Conservation (phyloP, 2,113 vertebrate genomes). For the Quiscalus mexicanus region DNA sequence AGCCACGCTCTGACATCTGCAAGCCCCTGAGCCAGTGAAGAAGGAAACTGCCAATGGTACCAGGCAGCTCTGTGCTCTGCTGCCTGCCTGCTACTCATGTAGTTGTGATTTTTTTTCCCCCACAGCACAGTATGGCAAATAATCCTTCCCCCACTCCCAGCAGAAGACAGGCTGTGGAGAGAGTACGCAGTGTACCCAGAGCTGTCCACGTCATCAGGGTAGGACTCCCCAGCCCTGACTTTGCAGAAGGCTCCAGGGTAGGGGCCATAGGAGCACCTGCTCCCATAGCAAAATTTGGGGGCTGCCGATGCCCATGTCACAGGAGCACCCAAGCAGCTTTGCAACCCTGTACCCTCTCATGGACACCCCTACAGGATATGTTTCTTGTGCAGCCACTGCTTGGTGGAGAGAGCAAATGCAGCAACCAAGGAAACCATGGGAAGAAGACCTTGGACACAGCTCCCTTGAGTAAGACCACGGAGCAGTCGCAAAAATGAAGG, state of each 20-base stretch:
- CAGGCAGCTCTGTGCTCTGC: background rate
- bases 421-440: background rate
- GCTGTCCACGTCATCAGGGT: accelerated
- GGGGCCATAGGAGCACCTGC: accelerated
- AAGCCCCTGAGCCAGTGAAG: background rate
- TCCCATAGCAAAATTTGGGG: background rate
- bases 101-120: background rate
- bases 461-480: background rate
- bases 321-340: background rate
- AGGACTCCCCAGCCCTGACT: background rate
- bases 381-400: background rate
- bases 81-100: accelerated
- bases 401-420: background rate
- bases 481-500: background rate
- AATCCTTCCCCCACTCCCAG: background rate
- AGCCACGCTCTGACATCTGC: accelerated
- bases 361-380: background rate
- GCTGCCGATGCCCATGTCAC: background rate
- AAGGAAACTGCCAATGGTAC: background rate
- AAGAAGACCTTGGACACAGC: background rate
- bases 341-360: accelerated
- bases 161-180: background rate
- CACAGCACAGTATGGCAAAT: background rate
- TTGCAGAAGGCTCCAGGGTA: accelerated
- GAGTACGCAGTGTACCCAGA: accelerated